Evolutionary conservation across 1,140 invertebrate genomes (phyloP).

Genomic region (Planococcus citri): DNA sequence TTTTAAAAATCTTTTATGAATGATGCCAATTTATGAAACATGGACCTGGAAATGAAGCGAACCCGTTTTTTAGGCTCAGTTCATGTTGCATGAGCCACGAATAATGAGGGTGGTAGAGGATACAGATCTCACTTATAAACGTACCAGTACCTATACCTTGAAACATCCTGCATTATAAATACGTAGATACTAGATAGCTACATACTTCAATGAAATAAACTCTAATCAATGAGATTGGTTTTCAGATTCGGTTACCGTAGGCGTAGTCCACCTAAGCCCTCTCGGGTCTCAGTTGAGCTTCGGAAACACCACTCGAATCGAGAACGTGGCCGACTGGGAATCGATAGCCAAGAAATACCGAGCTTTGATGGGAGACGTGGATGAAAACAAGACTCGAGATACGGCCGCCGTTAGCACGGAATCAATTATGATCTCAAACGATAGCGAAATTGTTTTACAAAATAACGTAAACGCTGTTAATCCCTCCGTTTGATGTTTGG

Average conservation of each 20-base stretch:
- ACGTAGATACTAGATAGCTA: too few relatives aligned
- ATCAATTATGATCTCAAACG: background rate
- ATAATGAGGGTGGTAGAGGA: too few relatives aligned
- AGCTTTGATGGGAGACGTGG: slow-evolving; percentile 55
- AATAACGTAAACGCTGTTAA: slow-evolving; percentile 4
- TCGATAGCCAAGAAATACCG: slow-evolving; percentile 76
- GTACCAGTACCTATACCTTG: too few relatives aligned
- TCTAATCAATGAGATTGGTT: background rate
- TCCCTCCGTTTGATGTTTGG: background rate
- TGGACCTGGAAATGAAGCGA: too few relatives aligned
- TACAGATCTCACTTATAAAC: too few relatives aligned
- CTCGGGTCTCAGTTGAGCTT: slow-evolving; percentile 72
- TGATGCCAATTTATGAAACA: too few relatives aligned
- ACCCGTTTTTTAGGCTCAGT: too few relatives aligned
- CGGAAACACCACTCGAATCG: slow-evolving; percentile 57
- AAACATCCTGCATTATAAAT: too few relatives aligned
- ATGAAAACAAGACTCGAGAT: slow-evolving; percentile 34
- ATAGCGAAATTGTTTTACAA: slow-evolving; percentile 9
- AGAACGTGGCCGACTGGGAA: slow-evolving; percentile 85
- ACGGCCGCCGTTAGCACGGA: slow-evolving; percentile 12
- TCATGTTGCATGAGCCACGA: too few relatives aligned
- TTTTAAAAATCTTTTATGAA: too few relatives aligned
- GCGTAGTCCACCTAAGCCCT: slow-evolving; percentile 61
- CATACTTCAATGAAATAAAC: too few relatives aligned
- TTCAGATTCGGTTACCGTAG: slow-evolving; percentile 57